These are phyloP conservation scores for Acanthis flammea DNA, from an alignment of 2,797 vertebrate genomes.

Conservation along the genomic window DNA sequence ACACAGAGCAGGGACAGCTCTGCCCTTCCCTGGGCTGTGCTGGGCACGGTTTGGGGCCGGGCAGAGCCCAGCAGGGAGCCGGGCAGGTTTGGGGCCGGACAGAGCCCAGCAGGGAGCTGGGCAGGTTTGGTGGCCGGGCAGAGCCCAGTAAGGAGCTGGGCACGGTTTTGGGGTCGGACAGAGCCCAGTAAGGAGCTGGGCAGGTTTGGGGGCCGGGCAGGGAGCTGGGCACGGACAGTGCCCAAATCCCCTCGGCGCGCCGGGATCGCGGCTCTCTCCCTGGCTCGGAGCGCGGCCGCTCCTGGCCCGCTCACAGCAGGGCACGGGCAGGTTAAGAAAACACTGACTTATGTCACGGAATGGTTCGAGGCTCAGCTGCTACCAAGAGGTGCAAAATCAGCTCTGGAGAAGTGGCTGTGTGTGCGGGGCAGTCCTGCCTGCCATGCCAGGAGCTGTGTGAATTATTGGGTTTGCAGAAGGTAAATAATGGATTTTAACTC, in stretches of 20 bases:
- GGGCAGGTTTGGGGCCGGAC: too few relatives aligned
- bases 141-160: too few relatives aligned
- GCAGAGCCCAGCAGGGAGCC: too few relatives aligned
- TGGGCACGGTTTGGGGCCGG: neutral
- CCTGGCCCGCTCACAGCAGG: neutral
- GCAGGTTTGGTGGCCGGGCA: too few relatives aligned
- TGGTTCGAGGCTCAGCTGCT: constrained; percentile 41
- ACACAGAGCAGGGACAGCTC: accelerated
- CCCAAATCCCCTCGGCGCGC: neutral
- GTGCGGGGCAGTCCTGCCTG: neutral
- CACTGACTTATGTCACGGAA: constrained; percentile 12
- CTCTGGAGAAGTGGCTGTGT: neutral
- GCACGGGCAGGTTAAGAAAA: constrained; percentile 51
- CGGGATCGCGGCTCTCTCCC: neutral
- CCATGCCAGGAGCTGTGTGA: neutral
- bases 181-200: too few relatives aligned
- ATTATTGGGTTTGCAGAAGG: neutral
- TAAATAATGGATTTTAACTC: neutral
- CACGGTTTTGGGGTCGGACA: too few relatives aligned
- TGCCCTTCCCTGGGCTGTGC: neutral
- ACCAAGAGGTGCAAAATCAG: neutral
- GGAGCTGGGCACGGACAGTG: neutral
- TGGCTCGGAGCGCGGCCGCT: neutral
- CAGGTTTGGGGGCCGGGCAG: too few relatives aligned
- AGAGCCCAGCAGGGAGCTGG: too few relatives aligned